Base-by-base conservation (phyloP, 2,113 vertebrate genomes). In the Oostethus manadensis region DNA sequence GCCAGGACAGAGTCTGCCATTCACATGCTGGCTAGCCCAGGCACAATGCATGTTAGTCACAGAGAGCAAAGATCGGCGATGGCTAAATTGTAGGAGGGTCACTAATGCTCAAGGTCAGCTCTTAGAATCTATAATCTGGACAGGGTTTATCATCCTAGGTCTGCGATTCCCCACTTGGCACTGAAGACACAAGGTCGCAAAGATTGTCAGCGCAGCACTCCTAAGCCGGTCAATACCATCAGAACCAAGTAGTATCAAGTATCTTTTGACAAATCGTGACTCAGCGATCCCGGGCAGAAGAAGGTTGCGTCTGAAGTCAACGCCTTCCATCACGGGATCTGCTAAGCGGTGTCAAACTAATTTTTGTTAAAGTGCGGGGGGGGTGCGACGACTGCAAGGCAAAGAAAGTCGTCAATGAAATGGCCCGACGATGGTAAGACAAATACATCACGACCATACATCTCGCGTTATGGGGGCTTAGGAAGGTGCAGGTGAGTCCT, bases 361-460 rank as follows among this genome's bases (percentile, higher is more conserved):
- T 66, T 67, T 65, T 58, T 54, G 55, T 57, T 54, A 66, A 68
- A 78, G 80, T 66, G 71, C 26, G 42, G 33, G 35, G 43, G 14
- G 16, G 56, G 58, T 38, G 26, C 18, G 15, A 35, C 26, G 18
- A 20, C 44, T 69, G 56, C 47, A 18, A 76, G 74, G 75, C 40
- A 75, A 68, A 68, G 73, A 87, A 64, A 81, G 68, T 51, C 54
- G 73, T 67, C 82, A 84, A 86, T 84, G 77, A 87, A 79, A 46
- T 40, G 38, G 53, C 50, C 62, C 40, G 56, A 51, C 23, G 3
- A 2, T 53, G 57, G 58, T 47, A 48, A 70, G 63, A 58, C 64
- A 47, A 20, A 62, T 78, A 50, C 33, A 68, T 70, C 65, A 51
- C 44, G 42, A n/a, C 72, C 51, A 58, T 33, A 26, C 22, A 10